phyloP scores from a whole-genome alignment of 2,888 invertebrate species.

The Altica lythri region DNA sequence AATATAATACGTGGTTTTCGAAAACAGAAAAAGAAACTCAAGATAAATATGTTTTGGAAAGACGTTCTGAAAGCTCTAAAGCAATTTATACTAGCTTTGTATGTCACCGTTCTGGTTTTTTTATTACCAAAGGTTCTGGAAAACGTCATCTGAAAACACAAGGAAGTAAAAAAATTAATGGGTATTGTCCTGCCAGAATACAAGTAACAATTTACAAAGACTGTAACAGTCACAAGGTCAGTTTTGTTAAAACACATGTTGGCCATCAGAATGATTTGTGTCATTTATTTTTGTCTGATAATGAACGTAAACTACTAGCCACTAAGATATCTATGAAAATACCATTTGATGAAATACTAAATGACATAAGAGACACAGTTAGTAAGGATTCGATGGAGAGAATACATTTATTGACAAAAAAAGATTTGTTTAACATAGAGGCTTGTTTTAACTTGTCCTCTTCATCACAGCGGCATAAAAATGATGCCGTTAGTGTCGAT shows the following conservation, averaged over 20 bases:
- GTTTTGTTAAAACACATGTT: conserved; percentile 14
- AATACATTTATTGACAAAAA: not conserved
- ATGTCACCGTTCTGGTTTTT: conserved; percentile 13
- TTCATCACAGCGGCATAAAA: no score
- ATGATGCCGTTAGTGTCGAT: no score
- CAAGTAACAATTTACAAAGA: not conserved
- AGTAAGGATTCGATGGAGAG: no score
- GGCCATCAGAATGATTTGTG: conserved; percentile 10
- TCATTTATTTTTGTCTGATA: conserved; percentile 14
- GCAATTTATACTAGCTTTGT: conserved; percentile 1
- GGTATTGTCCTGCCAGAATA: conserved; percentile 13
- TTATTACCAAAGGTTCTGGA: not conserved
- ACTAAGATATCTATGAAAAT: conserved; percentile 20
- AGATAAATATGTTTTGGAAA: not conserved
- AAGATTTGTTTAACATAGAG: not conserved
- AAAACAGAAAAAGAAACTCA: not conserved
- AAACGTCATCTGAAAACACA: conserved; percentile 12
- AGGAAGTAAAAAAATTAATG: conserved; percentile 18
- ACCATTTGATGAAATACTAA: conserved; percentile 22
- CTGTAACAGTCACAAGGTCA: not conserved
- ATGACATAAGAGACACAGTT: no score
- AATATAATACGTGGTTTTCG: not conserved
- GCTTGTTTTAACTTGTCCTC: not conserved
- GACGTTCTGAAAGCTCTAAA: not conserved
- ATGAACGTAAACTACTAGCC: conserved; percentile 14